Evolutionary conservation across 30 jellyfish, hydroid and myxozoan species (phyloP), one percentile per base, ranked within the genome.

Genomic region (Sanderia malayensis): DNA sequence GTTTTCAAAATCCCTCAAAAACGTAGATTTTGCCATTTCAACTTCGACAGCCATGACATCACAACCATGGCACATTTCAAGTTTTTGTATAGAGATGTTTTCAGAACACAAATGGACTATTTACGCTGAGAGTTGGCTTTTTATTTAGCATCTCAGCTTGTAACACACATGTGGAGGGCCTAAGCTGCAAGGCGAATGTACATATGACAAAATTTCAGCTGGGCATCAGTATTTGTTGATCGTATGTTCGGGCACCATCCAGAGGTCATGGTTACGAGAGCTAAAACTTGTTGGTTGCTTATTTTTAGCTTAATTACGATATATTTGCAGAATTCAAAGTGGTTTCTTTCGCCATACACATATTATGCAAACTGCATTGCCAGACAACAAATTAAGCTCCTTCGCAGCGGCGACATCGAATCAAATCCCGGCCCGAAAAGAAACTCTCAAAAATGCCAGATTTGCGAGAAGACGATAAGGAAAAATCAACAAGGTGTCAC

Each of bases 141-240:
- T n/a, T n/a, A 31, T 44, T 66, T 66, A 66, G 79, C 67, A 66
- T 66, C 70, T 7, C 79, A 66, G 70, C 79, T 66, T 53, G 71
- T 66, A 28, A 15, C 79, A 31, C 79, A 66, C 33, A 33, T 23
- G 71, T 66, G 79, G 79, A 66, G 41, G 79, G 79, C 71, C 67
- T 66, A 66, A 66, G 64, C 79, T 66, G 64, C 64, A 33, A 66
- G 79, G 33, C 28, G 21, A 9, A 66, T 15, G 70, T 33, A 66
- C 21, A 11, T 33, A 66, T 66, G 64, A 66, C 21, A 66, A 66
- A 66, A 33, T 33, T 15, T 15, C 64, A 66, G 79, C 79, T 66
- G 70, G 31, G 79, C 70, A 66, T 66, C 31, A 66, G 70, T 66
- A 27, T 66, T 66, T 66, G 31, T 46, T 33, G 79, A 30, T 66